These are phyloP conservation scores for Tragelaphus eurycerus DNA, from an alignment of 2,797 vertebrate species.

Conservation along the genomic window DNA sequence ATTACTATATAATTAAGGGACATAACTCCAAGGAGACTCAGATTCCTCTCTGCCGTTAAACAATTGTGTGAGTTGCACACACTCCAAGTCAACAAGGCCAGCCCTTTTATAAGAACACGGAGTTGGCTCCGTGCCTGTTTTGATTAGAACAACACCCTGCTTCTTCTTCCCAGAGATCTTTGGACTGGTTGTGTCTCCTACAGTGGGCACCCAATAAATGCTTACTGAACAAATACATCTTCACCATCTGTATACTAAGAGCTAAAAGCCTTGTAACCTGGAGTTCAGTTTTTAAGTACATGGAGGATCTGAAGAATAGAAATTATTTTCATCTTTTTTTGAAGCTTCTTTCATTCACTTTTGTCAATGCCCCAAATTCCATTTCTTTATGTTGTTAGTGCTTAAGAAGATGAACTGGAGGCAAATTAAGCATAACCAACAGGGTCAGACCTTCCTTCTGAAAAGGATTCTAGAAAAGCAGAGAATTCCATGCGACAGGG, in stretches of 20 bases:
- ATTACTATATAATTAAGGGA: background rate
- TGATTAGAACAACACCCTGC: background rate
- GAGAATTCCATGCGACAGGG: background rate
- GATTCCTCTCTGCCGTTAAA: slow-evolving; percentile 31
- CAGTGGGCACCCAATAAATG: background rate
- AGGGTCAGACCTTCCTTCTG: background rate
- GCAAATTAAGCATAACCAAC: background rate
- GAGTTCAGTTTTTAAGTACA: background rate
- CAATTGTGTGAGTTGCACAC: background rate
- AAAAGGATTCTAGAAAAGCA: slow-evolving; percentile 7
- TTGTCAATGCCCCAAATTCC: background rate
- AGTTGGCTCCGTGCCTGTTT: background rate
- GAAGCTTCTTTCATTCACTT: slow-evolving; percentile 1
- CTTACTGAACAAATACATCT: background rate
- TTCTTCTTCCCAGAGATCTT: background rate
- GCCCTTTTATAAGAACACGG: background rate
- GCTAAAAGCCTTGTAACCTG: background rate
- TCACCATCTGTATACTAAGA: background rate
- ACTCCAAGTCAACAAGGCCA: background rate
- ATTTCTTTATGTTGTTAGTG: background rate
- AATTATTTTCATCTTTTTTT: background rate
- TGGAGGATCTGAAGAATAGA: background rate
- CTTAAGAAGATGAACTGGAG: background rate
- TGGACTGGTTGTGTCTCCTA: background rate
- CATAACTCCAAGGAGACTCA: background rate